phyloP scores from a whole-genome alignment of 53 echinoderm and acorn worm species.

The Holothuria leucospilota region DNA sequence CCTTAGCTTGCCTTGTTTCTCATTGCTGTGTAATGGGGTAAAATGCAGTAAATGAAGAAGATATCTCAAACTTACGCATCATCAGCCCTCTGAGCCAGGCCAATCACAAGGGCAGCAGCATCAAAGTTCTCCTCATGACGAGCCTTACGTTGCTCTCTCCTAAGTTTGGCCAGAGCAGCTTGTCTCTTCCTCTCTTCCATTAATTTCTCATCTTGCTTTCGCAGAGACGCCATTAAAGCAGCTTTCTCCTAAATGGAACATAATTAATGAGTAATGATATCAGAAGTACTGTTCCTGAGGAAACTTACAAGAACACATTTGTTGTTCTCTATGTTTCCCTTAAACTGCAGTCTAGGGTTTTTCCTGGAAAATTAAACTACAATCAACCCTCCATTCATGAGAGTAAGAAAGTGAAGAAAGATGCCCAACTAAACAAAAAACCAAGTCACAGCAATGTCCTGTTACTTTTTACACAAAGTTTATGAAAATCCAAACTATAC shows the following conservation, averaged over 20 bases:
- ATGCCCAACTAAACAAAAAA: too few relatives aligned
- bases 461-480: too few relatives aligned
- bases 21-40: too few relatives aligned
- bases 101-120: conserved; percentile 92
- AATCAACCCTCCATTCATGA: too few relatives aligned
- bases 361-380: too few relatives aligned
- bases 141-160: conserved; percentile 92
- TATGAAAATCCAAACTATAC: too few relatives aligned
- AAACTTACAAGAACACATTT: background rate
- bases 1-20: too few relatives aligned
- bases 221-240: conserved; percentile 76
- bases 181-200: conserved; percentile 84
- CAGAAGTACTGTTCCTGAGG: background rate
- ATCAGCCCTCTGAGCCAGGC: conserved; percentile 81
- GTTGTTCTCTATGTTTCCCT: too few relatives aligned
- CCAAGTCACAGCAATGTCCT: too few relatives aligned
- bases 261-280: background rate
- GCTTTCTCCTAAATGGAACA: conserved; percentile 78
- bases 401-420: too few relatives aligned
- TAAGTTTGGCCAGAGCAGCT: conserved; percentile 81
- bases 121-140: conserved; percentile 96
- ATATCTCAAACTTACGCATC: conserved; percentile 76
- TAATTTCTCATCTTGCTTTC: conserved; percentile 75
- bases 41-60: too few relatives aligned
- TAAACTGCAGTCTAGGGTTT: too few relatives aligned